phyloP scores from a whole-genome alignment of 2,113 vertebrate species.

The Cavia porcellus region DNA sequence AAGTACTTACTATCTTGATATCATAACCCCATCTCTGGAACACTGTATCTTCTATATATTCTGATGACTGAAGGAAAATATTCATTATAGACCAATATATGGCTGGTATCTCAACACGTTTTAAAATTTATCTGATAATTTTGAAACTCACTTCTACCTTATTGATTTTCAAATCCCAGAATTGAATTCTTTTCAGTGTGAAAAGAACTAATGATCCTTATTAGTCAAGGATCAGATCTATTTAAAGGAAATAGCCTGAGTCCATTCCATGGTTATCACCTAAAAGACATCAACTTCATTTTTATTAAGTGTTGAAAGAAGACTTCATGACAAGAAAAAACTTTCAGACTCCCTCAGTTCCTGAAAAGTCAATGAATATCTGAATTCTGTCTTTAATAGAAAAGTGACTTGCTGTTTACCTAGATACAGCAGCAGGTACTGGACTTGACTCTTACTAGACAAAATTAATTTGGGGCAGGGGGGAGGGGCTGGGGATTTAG shows the following conservation, averaged over 20 bases:
- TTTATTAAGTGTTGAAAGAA: neutral
- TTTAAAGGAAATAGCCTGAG: neutral
- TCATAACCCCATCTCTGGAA: neutral
- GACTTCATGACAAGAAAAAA: neutral
- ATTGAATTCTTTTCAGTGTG: neutral
- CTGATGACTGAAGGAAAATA: neutral
- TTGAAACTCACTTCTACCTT: neutral
- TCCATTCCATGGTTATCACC: neutral
- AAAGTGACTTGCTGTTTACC: neutral
- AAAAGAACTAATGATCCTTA: neutral
- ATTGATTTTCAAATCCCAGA: constrained; percentile 12
- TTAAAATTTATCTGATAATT: constrained; percentile 26
- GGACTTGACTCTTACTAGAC: neutral
- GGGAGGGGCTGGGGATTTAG: too few relatives aligned
- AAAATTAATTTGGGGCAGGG: neutral
- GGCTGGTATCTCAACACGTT: neutral
- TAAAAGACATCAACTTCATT: neutral
- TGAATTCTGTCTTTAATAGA: neutral
- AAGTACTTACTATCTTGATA: neutral
- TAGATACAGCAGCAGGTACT: neutral
- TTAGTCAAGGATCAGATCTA: neutral
- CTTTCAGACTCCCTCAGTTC: neutral
- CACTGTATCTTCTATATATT: neutral
- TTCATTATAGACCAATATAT: neutral
- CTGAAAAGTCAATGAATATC: neutral